phyloP scores from a whole-genome alignment of 2,888 invertebrate species.

The Heliconius cydno region DNA sequence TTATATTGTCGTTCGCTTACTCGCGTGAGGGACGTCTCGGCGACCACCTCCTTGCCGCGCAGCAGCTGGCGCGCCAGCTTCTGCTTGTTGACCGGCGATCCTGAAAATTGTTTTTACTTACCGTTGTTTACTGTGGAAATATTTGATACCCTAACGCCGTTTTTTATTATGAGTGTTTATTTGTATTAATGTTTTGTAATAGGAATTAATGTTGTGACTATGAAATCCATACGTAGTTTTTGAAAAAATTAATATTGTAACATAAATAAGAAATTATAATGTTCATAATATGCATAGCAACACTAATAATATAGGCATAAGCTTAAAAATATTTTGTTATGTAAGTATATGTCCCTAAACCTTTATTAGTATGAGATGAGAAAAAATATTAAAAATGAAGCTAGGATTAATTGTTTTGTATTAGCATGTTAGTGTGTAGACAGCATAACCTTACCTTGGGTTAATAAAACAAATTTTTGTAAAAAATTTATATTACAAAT shows the following conservation, averaged over 20 bases:
- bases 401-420: background rate
- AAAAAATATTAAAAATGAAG: background rate
- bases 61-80: conserved; percentile 90
- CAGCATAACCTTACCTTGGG: conserved; percentile 32
- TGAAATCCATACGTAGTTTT: background rate
- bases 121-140: conserved; percentile 27
- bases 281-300: conserved; percentile 23
- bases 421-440: background rate
- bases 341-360: background rate
- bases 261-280: background rate
- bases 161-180: background rate
- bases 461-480: conserved; percentile 35
- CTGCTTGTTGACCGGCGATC: conserved; percentile 92
- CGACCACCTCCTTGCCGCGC: conserved; percentile 86
- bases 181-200: background rate
- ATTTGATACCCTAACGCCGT: background rate
- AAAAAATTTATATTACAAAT: conserved; percentile 9
- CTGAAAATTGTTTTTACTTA: conserved; percentile 74
- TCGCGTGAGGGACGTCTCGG: conserved; percentile 91
- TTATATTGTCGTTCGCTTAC: conserved; percentile 85
- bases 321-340: background rate
- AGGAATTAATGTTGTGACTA: background rate
- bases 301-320: conserved; percentile 13
- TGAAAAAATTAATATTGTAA: background rate
- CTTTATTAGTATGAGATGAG: background rate